These are phyloP conservation scores for Styela clava DNA, from an alignment of 23 tunicate species.

Conservation along the genomic window DNA sequence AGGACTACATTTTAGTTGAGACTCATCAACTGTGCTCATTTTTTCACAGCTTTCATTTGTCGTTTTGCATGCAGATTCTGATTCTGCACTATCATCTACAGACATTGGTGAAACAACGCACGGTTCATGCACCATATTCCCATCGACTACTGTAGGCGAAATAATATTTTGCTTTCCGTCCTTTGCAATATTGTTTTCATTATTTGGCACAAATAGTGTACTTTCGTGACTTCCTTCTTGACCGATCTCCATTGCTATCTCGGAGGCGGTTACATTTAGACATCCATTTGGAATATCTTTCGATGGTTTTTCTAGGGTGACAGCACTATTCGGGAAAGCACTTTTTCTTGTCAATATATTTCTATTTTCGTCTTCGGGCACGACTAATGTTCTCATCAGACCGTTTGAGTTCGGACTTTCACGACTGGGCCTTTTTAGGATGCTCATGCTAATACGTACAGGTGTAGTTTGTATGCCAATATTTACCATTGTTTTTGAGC, in stretches of 20 bases:
- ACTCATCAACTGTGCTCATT: not conserved
- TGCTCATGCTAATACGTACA: not conserved
- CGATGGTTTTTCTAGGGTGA: not conserved
- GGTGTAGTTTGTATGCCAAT: conserved; percentile 22
- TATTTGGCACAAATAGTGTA: not conserved
- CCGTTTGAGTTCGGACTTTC: not conserved
- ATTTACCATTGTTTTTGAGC: conserved; percentile 14
- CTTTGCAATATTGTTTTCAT: not conserved
- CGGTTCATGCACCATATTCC: not conserved
- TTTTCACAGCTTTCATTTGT: not conserved
- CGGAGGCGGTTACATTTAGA: not conserved
- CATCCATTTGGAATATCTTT: not conserved
- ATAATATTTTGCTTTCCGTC: not conserved
- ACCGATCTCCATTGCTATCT: not conserved
- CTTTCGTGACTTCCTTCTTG: not conserved
- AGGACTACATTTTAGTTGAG: not conserved
- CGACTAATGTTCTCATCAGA: not conserved
- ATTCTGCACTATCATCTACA: not conserved
- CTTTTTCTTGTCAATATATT: not conserved
- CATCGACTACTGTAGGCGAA: not conserved
- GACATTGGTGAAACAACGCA: not conserved
- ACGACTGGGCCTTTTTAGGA: not conserved
- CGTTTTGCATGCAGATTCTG: not conserved
- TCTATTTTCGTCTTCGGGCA: not conserved
- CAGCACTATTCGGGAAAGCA: not conserved